A percentile compares a stretch with the other conserved stretches of the same genome.
These are phyloP conservation scores for Scolopax mira DNA, from an alignment of 2,113 vertebrate species.

Conservation along the genomic window DNA sequence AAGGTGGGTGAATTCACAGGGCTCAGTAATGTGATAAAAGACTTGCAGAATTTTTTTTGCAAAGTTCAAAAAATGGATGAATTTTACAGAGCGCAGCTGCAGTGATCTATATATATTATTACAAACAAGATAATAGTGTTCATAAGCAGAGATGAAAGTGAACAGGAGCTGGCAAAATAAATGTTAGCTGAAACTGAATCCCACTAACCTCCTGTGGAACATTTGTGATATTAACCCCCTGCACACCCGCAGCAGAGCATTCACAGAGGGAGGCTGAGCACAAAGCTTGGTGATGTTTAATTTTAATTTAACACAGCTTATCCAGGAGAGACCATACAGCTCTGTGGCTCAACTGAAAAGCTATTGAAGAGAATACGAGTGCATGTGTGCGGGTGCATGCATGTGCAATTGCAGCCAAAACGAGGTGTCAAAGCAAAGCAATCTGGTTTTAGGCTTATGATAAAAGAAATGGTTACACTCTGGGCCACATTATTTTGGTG, in stretches of 20 bases:
- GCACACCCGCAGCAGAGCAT: not conserved
- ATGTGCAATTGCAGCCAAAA: not conserved
- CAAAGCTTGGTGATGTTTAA: constrained; percentile 65
- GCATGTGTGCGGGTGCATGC: not conserved
- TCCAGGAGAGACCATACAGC: not conserved
- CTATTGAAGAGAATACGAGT: not conserved
- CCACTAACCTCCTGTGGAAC: constrained; percentile 51
- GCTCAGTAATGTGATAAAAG: not conserved
- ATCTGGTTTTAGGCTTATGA: not conserved
- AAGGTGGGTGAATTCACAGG: not conserved
- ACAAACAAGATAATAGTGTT: constrained; percentile 65
- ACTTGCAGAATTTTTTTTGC: not conserved
- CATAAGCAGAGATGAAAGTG: constrained; percentile 60
- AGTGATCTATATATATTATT: constrained; percentile 56
- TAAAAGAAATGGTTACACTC: not conserved
- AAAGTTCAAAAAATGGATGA: constrained; percentile 32
- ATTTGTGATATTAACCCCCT: constrained; percentile 63
- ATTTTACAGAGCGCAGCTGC: constrained; percentile 47
- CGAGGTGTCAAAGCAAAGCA: not conserved
- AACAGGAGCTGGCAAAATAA: constrained; percentile 61
- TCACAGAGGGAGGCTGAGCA: constrained; percentile 33
- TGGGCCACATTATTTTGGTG: not conserved
- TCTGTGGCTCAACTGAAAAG: not conserved
- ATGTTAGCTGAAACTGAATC: constrained; percentile 67
- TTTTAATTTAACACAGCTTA: constrained; percentile 67